Percentiles rank a stretch among this genome's conserved stretches.
These are phyloP conservation scores for Dasypolia templi DNA, from an alignment of 2,888 invertebrate genomes.

Conservation along the genomic window DNA sequence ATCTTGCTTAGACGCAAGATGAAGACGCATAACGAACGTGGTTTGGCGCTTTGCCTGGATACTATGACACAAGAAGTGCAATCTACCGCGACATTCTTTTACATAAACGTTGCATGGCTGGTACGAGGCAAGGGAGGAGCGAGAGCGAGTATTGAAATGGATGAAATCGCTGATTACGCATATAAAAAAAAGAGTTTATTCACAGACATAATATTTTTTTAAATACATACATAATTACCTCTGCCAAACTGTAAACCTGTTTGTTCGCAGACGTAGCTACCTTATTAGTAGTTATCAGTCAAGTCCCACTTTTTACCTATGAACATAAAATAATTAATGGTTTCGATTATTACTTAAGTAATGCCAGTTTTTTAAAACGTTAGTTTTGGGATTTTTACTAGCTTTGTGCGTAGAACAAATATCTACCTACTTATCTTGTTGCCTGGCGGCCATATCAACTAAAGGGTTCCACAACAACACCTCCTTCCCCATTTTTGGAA, in stretches of 20 bases:
- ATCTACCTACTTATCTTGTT: neutral
- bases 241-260: too few species aligned
- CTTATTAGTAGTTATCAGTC: too few species aligned
- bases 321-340: too few species aligned
- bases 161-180: neutral
- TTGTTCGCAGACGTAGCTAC: too few species aligned
- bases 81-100: constrained; percentile 81
- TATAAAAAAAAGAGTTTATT: too few species aligned
- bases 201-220: too few species aligned
- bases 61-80: constrained; percentile 70
- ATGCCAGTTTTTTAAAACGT: too few species aligned
- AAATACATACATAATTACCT: too few species aligned
- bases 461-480: neutral
- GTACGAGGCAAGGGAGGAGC: constrained; percentile 23
- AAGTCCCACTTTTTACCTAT: too few species aligned
- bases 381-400: neutral
- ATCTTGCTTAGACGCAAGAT: constrained; percentile 52
- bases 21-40: constrained; percentile 59
- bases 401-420: neutral
- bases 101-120: constrained; percentile 72
- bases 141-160: constrained; percentile 11
- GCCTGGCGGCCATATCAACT: neutral
- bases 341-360: too few species aligned
- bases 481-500: neutral
- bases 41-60: constrained; percentile 73